Percentiles rank a stretch among this genome's conserved stretches.
Evolutionary conservation across 2,797 vertebrate genomes (phyloP).

Genomic region (Poeciliopsis presidionis): DNA sequence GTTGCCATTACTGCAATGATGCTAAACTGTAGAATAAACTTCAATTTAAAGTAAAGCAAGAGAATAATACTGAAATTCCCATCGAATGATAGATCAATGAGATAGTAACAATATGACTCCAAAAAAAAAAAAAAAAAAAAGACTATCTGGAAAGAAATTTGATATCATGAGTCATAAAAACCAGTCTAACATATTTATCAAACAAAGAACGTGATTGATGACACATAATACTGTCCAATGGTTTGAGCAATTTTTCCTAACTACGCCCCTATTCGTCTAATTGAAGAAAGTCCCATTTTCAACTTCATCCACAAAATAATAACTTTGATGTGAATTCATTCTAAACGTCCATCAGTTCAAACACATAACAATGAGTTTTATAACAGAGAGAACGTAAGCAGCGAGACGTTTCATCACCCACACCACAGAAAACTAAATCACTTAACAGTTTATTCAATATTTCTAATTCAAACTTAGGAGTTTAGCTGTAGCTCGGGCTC

Average conservation of each 20-base stretch:
- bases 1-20: not conserved
- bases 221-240: too few relatives aligned
- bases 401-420: not conserved
- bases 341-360: not conserved
- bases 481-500: not conserved
- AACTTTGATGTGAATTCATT: not conserved
- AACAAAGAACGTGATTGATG: too few relatives aligned
- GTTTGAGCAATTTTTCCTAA: too few relatives aligned
- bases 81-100: not conserved
- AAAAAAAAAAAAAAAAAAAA: not conserved
- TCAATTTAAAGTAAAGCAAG: not conserved
- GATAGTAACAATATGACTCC: not conserved
- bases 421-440: not conserved
- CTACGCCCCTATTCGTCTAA: not conserved
- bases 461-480: not conserved
- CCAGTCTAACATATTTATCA: too few relatives aligned
- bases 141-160: too few relatives aligned
- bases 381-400: not conserved
- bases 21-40: not conserved
- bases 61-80: not conserved
- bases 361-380: not conserved
- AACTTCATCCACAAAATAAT: not conserved
- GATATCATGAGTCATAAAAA: too few relatives aligned
- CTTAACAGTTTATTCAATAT: not conserved
- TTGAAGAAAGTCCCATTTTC: not conserved